A percentile compares a stretch with the other conserved stretches of the same genome.
Evolutionary conservation across 1,140 invertebrate species (phyloP).

Genomic region (Dreissena rostriformis): DNA sequence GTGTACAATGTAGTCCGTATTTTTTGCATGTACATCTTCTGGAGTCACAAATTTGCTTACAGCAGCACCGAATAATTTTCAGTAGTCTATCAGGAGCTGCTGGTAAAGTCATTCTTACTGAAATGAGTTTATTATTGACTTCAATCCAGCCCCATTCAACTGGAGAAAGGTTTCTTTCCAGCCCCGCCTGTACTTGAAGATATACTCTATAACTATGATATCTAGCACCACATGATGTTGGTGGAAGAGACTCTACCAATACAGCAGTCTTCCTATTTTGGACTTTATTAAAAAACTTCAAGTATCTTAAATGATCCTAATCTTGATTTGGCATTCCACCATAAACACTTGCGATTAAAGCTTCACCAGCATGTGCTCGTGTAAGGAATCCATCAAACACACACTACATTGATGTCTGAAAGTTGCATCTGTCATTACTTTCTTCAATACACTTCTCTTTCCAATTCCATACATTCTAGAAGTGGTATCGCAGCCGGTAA

Average conservation of each 20-base stretch:
- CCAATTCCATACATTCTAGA: too few species aligned
- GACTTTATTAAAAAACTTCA: not conserved
- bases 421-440: too few species aligned
- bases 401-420: conserved; percentile 1
- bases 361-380: conserved; percentile 13
- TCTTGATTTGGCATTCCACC: conserved; percentile 2
- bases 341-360: conserved; percentile 19
- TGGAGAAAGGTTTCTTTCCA: conserved; percentile 18
- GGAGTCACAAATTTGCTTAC: conserved; percentile 61
- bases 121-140: conserved; percentile 24
- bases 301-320: conserved; percentile 5
- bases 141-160: conserved; percentile 60
- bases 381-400: not conserved
- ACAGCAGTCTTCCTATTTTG: conserved; percentile 1
- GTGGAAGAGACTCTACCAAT: too few species aligned
- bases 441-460: too few species aligned
- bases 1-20: conserved; percentile 44
- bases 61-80: conserved; percentile 58
- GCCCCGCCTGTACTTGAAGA: conserved; percentile 44
- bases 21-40: conserved; percentile 57
- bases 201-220: conserved; percentile 31
- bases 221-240: conserved; percentile 25
- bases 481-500: conserved; percentile 58
- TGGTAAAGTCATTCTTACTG: conserved; percentile 27
- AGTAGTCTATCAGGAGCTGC: conserved; percentile 55